phyloP scores from a whole-genome alignment of 2,888 invertebrate genomes.

The Eucriotettix oculatus region DNA sequence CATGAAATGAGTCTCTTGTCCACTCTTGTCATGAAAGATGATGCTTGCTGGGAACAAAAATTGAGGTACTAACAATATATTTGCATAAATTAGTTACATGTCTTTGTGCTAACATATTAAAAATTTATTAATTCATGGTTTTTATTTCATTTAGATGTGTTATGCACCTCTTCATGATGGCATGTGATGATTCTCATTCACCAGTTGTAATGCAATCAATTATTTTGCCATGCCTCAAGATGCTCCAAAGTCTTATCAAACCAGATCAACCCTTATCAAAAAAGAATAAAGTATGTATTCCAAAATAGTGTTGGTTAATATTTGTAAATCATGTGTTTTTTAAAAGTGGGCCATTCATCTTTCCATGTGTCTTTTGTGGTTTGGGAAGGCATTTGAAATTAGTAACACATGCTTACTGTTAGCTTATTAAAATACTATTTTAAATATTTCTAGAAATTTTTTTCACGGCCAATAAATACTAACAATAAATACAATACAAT shows the following conservation, averaged over 20 bases:
- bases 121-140: background rate
- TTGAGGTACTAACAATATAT: slow-evolving; percentile 32
- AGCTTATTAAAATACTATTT: no score
- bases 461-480: no score
- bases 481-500: no score
- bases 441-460: no score
- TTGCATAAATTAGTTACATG: background rate
- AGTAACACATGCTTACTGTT: no score
- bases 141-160: slow-evolving; percentile 35
- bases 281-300: slow-evolving; percentile 28
- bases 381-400: no score
- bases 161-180: slow-evolving; percentile 70
- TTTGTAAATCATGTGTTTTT: no score
- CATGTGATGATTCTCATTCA: slow-evolving; percentile 57
- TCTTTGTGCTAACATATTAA: background rate
- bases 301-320: no score
- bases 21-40: slow-evolving; percentile 77
- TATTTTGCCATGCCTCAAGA: slow-evolving; percentile 82
- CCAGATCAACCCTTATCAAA: slow-evolving; percentile 39
- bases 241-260: slow-evolving; percentile 68
- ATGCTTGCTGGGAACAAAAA: slow-evolving; percentile 89
- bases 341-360: no score
- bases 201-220: slow-evolving; percentile 82
- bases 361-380: no score
- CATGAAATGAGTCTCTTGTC: slow-evolving; percentile 81